Conservation (phyloP, 2,888 invertebrate species). For the Lydus trimaculatus region DNA sequence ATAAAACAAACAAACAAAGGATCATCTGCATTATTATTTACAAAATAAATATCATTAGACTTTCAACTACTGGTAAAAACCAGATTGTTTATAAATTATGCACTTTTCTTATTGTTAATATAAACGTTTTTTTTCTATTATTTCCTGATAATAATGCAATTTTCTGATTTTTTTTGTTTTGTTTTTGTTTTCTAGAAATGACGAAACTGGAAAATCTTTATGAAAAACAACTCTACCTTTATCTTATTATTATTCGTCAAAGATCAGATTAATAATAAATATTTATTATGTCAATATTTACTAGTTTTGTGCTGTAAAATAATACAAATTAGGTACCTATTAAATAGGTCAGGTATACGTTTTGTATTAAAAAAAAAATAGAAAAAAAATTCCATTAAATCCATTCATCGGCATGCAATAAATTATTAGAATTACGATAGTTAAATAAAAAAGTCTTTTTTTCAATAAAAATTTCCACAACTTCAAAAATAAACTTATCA, state of each 20-base stretch:
- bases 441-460: neutral
- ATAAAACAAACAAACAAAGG: no score
- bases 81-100: no score
- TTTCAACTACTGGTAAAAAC: no score
- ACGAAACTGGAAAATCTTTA: neutral
- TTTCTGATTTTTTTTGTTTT: no score
- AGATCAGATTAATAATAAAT: neutral
- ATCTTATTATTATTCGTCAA: neutral
- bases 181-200: neutral
- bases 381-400: neutral
- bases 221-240: neutral
- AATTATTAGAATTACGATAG: neutral
- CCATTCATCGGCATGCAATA: neutral
- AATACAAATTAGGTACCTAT: neutral
- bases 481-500: neutral
- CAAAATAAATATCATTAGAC: no score
- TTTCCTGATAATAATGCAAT: no score
- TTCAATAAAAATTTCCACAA: neutral
- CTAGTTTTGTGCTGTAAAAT: neutral
- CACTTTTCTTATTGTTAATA: no score
- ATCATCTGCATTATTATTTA: no score
- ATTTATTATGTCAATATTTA: slow-evolving; percentile 4
- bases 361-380: no score
- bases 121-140: no score
- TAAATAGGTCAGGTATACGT: slow-evolving; percentile 3